These are phyloP conservation scores for Takifugu ocellatus DNA, from an alignment of 2,797 vertebrate genomes.

Conservation along the genomic window DNA sequence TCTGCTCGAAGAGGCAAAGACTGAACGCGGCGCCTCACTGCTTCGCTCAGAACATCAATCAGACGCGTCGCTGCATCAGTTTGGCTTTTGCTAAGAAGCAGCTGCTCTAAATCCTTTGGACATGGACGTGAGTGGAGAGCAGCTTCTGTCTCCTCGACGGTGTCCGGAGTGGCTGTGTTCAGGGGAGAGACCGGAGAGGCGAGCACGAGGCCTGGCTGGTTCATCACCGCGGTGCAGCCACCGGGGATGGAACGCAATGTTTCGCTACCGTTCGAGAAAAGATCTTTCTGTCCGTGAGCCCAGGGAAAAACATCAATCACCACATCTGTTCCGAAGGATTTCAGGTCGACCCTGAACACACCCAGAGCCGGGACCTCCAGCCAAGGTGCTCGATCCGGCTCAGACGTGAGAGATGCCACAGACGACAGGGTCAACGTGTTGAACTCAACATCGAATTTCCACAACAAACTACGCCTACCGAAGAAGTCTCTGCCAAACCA, in stretches of 20 bases:
- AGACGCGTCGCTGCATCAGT: slow-evolving; percentile 67
- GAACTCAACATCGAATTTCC: slow-evolving; percentile 71
- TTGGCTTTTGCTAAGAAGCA: slow-evolving; percentile 65
- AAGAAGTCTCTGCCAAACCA: slow-evolving; percentile 98
- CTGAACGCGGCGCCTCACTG: slow-evolving; percentile 81
- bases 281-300: slow-evolving; percentile 45
- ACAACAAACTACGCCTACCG: slow-evolving; percentile 91
- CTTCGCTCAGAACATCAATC: slow-evolving; percentile 77
- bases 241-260: slow-evolving; percentile 63
- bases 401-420: slow-evolving; percentile 52
- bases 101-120: slow-evolving; percentile 66
- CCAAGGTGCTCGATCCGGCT: slow-evolving; percentile 61
- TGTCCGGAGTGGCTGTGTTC: slow-evolving; percentile 68
- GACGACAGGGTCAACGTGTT: slow-evolving; percentile 77
- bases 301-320: slow-evolving; percentile 82
- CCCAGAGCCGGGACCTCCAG: slow-evolving; percentile 87
- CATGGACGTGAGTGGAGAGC: slow-evolving; percentile 28
- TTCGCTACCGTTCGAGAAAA: slow-evolving; percentile 18
- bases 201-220: slow-evolving; percentile 67
- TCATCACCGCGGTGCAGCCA: slow-evolving; percentile 59
- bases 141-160: slow-evolving; percentile 6
- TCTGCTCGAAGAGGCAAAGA: slow-evolving; percentile 52
- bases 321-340: slow-evolving; percentile 54
- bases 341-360: slow-evolving; percentile 85
- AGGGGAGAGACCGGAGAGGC: slow-evolving; percentile 76